A percentile compares a stretch with the other conserved stretches of the same genome.
phyloP scores from a whole-genome alignment of 2,797 vertebrate species.

The Anomalospiza imberbis region DNA sequence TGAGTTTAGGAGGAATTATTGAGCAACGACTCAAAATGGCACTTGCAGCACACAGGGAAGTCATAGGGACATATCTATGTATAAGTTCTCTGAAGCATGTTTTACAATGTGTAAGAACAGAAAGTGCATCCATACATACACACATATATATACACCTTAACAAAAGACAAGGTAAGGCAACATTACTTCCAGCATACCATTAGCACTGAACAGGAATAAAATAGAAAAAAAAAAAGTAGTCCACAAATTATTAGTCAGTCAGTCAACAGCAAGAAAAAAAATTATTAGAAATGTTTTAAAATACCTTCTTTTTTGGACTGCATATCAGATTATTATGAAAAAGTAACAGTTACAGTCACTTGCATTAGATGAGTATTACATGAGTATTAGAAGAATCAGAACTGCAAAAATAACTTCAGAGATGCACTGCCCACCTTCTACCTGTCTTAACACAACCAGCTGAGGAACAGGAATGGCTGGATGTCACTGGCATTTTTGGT shows the following conservation, averaged over 20 bases:
- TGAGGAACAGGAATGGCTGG: neutral
- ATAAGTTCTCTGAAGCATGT: neutral
- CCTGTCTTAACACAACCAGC: neutral
- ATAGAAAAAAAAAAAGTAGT: neutral
- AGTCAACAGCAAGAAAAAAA: neutral
- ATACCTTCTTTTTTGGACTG: neutral
- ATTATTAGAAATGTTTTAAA: neutral
- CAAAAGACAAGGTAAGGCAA: neutral
- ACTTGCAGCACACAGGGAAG: neutral
- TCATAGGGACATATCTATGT: neutral
- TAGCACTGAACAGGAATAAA: neutral
- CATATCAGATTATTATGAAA: neutral
- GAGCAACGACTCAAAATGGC: neutral
- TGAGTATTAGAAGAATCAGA: neutral
- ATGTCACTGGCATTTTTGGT: neutral
- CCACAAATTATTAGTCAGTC: neutral
- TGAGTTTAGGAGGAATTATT: neutral
- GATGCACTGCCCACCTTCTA: neutral
- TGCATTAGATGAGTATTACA: neutral
- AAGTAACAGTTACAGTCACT: neutral
- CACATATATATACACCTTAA: rapidly evolving
- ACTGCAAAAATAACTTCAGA: neutral
- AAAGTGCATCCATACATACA: neutral
- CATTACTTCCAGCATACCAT: neutral
- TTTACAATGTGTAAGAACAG: neutral